Percentiles rank a stretch among this genome's conserved stretches.
Evolutionary conservation across 2,113 vertebrate genomes (phyloP).

Genomic region (Crotalus horridus): DNA sequence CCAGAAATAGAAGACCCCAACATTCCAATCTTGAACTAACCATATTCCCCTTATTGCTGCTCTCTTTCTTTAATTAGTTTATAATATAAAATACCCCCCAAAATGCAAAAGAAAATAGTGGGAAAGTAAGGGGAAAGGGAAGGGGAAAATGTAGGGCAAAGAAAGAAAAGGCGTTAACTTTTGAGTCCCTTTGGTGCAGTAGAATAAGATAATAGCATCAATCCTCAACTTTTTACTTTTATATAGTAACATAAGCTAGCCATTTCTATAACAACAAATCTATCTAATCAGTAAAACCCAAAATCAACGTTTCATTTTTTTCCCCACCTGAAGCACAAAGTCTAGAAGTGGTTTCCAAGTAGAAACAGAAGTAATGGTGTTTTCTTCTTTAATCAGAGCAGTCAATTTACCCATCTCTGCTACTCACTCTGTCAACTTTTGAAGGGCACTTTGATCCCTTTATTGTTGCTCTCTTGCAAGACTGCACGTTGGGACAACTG

Average conservation of each 20-base stretch:
- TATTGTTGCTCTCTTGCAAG: too few species aligned
- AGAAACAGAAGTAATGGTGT: too few species aligned
- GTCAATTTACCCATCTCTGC: too few species aligned
- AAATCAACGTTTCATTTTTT: not conserved
- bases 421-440: too few species aligned
- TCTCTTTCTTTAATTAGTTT: not conserved
- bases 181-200: not conserved
- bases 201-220: not conserved
- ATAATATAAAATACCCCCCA: not conserved
- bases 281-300: not conserved
- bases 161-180: not conserved
- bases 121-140: not conserved
- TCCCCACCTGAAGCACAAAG: too few species aligned
- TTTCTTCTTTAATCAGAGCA: too few species aligned
- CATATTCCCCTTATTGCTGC: not conserved
- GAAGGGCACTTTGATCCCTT: too few species aligned
- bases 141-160: not conserved
- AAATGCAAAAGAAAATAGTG: not conserved
- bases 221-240: not conserved
- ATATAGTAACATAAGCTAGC: not conserved
- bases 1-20: not conserved
- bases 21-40: not conserved
- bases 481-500: too few species aligned
- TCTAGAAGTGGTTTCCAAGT: too few species aligned
- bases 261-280: not conserved